Evolutionary conservation across 2,797 vertebrate genomes (phyloP).

Genomic region (Sebastes kiyomatsui): DNA sequence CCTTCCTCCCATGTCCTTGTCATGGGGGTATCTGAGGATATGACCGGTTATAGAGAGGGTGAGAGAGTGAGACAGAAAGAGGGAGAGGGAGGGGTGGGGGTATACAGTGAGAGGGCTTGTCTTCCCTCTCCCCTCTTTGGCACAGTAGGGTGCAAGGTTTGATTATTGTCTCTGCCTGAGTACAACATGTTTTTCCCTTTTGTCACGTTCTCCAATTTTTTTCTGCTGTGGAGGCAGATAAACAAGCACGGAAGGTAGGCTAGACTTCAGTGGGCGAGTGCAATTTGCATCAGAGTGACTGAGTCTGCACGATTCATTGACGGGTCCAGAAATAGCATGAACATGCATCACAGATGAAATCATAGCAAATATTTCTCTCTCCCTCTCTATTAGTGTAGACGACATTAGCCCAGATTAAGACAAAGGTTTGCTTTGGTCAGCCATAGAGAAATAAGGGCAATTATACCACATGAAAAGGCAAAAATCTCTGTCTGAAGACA

Average conservation of each 20-base stretch:
- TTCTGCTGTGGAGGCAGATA: constrained; percentile 60
- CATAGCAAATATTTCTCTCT: constrained; percentile 26
- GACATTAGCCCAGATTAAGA: constrained; percentile 22
- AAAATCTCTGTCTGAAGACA: constrained; percentile 46
- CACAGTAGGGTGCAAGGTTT: constrained; percentile 41
- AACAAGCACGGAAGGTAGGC: constrained; percentile 62
- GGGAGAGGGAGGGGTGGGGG: neutral
- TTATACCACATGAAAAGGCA: constrained; percentile 39
- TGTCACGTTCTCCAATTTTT: constrained; percentile 55
- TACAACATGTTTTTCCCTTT: constrained; percentile 33
- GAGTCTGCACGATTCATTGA: constrained; percentile 74
- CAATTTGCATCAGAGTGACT: constrained; percentile 67
- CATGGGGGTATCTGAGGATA: constrained; percentile 26
- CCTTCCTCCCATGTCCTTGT: constrained; percentile 24
- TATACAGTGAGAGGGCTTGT: neutral
- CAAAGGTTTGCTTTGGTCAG: constrained; percentile 27
- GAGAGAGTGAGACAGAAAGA: constrained; percentile 18
- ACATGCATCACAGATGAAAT: constrained; percentile 61
- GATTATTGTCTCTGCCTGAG: constrained; percentile 60
- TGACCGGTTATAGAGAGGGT: constrained; percentile 27
- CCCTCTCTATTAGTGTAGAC: neutral
- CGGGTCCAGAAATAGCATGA: constrained; percentile 61
- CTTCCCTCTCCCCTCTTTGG: constrained; percentile 23
- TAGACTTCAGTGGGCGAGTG: constrained; percentile 67
- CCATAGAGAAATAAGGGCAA: constrained; percentile 37